These are phyloP conservation scores for Oscheius sp. DNA, from an alignment of 1,140 invertebrate species.

Conservation along the genomic window DNA sequence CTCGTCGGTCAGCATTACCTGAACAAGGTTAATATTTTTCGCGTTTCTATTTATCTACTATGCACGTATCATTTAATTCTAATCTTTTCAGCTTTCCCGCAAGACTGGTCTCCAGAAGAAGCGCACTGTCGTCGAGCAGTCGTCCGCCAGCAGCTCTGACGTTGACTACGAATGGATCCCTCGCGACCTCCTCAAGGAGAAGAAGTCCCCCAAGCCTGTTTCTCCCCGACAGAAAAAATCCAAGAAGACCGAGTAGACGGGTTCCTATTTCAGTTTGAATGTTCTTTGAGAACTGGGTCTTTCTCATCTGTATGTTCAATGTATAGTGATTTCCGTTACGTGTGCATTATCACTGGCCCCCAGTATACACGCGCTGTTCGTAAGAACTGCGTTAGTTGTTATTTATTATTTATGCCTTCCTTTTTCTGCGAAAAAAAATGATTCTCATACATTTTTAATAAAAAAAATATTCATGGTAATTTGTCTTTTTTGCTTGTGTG, in stretches of 20 bases:
- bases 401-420: no score
- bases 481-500: no score
- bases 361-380: not conserved
- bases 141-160: constrained; percentile 72
- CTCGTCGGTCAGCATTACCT: constrained; percentile 86
- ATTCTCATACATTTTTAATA: no score
- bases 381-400: constrained; percentile 8
- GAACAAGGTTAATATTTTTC: constrained; percentile 46
- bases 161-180: constrained; percentile 97
- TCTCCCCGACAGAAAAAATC: constrained; percentile 35
- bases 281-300: not conserved
- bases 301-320: constrained; percentile 5
- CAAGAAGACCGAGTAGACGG: constrained; percentile 32
- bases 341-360: not conserved
- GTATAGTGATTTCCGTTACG: constrained; percentile 9
- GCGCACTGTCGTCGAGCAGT: constrained; percentile 69
- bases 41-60: not conserved
- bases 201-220: constrained; percentile 35
- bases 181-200: constrained; percentile 73
- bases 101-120: constrained; percentile 64
- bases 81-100: constrained; percentile 62
- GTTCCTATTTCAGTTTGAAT: not conserved
- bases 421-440: no score
- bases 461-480: no score
- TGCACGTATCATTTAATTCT: not conserved